A percentile compares a stretch with the other conserved stretches of the same genome.
Conservation (phyloP, 2,888 invertebrate species). For the Cheilosia vulpina region DNA sequence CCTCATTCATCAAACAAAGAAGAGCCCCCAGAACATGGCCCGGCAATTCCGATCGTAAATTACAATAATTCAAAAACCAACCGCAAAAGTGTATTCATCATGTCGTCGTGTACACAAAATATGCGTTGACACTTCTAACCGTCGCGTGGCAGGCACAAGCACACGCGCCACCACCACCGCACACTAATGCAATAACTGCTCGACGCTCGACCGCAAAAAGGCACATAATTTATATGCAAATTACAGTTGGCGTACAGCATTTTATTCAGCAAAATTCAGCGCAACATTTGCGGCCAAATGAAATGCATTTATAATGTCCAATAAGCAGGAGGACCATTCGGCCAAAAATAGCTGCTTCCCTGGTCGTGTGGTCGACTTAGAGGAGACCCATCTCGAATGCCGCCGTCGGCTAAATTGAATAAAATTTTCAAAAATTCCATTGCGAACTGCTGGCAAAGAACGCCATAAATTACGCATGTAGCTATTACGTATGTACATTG, state of each 20-base stretch:
- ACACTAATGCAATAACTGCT: constrained; percentile 67
- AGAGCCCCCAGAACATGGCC: neutral
- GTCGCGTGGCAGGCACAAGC: constrained; percentile 24
- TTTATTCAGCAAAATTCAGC: constrained; percentile 57
- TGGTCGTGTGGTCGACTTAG: constrained; percentile 3
- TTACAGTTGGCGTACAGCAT: constrained; percentile 66
- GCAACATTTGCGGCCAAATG: constrained; percentile 68
- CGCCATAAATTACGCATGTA: constrained; percentile 68
- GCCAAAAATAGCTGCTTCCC: constrained; percentile 54
- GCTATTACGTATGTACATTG: neutral
- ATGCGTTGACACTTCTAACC: constrained; percentile 72
- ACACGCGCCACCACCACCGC: constrained; percentile 21
- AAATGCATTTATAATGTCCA: constrained; percentile 74
- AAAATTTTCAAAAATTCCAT: constrained; percentile 73
- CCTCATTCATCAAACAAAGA: constrained; percentile 28
- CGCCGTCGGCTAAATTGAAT: constrained; percentile 54
- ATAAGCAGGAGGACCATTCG: constrained; percentile 36
- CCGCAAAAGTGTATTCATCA: constrained; percentile 71
- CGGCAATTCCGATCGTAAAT: constrained; percentile 56
- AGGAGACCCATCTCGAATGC: constrained; percentile 16
- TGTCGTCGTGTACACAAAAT: constrained; percentile 56
- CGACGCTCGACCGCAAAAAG: constrained; percentile 53
- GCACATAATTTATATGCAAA: constrained; percentile 74
- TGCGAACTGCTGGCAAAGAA: constrained; percentile 38
- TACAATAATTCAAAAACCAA: constrained; percentile 71